Base-by-base conservation (phyloP, 2,888 invertebrate genomes). In the Hemistola chrysoprasaria region DNA sequence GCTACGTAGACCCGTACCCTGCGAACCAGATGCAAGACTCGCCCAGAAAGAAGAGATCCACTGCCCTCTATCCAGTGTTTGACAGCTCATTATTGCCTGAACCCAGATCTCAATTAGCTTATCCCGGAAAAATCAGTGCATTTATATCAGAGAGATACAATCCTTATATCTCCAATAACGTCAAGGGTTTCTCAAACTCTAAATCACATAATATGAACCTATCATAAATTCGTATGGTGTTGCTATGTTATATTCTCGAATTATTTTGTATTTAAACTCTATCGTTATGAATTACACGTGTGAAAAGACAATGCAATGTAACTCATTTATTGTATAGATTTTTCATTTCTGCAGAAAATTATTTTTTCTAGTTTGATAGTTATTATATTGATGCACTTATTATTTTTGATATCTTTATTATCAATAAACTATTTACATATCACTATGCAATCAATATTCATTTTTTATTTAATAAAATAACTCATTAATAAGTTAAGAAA, bases 1-100 rank as follows among this genome's bases (percentile, higher is more conserved):
- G 87, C 39, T 88, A 78, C 61, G 83, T 88, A 59, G 87, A 88
- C 51, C 85, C 87, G 1, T 88, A 86, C 55, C 86, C 87, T n/a
- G 76, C 65, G 26, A 81, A 83, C 52, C 85, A 82, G 53, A 74
- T 87, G 71, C 87, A 86, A 56, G 87, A 87, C 10, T 76, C 83
- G 4, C 87, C 85, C 3, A 72, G 87, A 31, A 84, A 74, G 70
- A 88, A 86, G 62, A 65, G 87, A 32, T 84, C 86, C 0, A 74
- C 84, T n/a, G n/a, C n/a, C 0, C 56, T 69, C 22, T 77, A 74
- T 40, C 76, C 80, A 7, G 50, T 77, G 7, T 76, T 77, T 38
- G 76, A 79, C 36, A 75, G 65, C 52, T 63, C 65, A 8, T 33
- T 62, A 2, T 44, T 63, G 21, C 68, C 65, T 5, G 77, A 75